Base-by-base conservation (phyloP, 2,797 vertebrate species). In the Megalops cyprinoides region DNA sequence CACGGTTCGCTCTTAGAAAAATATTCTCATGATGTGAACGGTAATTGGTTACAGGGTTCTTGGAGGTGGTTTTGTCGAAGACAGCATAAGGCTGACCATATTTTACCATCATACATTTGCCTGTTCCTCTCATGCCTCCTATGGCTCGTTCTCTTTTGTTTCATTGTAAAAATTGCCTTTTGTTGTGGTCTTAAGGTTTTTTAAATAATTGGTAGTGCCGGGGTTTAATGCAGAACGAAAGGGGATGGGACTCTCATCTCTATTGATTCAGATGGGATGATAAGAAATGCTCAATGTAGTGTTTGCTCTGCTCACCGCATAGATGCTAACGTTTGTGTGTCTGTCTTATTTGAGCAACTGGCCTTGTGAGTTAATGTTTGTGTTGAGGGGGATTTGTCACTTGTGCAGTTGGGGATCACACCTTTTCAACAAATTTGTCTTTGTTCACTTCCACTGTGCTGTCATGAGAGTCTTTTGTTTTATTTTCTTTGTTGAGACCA, bases 331-430 rank as follows among this genome's bases (percentile, higher is more conserved):
- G 10, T 71, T n/a, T 62, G 14, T 18, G 25, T 55, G 20, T 31
- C 31, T 67, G 42, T 12, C 44, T 37, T 48, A 39, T 74, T 71
- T 74, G 71, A 58, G 48, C 79, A 74, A n/a, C 18, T n/a, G 18
- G 69, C 51, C 39, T 44, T 56, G 65, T 79, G 37, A 73, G 23
- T 31, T 25, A 51, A 25, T 79, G 39, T 79, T 58, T 18, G 37
- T 8, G 25, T 6, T 37, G 37, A 42, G 28, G 10, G 15, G 31
- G 62, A 79, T 25, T 46, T 53, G 28, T 55, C 46, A 44, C 78
- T 15, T 37, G 14, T 39, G 10, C 62, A 25, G 18, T 25, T 15
- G 18, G 25, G 23, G 7, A 49, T 34, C 23, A 42, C 34, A 69
- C 48, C 31, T 39, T 4, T 42, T 18, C 34, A 69, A 37, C 65